Percentiles rank a stretch among this genome's conserved stretches.
phyloP scores from a whole-genome alignment of 2,113 vertebrate species.

The Ceyx margarethae region DNA sequence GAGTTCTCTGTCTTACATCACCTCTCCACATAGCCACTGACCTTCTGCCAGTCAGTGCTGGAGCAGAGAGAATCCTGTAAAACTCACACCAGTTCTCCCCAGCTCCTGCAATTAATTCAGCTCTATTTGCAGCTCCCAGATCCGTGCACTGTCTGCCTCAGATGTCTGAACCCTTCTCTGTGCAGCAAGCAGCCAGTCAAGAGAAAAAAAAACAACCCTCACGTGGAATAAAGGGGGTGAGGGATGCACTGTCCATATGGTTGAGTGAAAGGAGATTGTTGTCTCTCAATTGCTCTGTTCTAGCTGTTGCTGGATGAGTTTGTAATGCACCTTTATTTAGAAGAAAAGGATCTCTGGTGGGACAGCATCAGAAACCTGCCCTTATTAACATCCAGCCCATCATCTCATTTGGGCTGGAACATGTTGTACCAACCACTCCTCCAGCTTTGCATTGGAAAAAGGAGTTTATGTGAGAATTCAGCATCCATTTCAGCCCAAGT shows the following conservation, averaged over 20 bases:
- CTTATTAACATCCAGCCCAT: neutral
- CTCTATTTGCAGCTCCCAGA: neutral
- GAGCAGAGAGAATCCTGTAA: neutral
- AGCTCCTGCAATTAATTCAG: neutral
- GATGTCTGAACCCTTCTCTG: neutral
- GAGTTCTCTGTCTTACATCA: neutral
- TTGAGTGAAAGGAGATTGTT: neutral
- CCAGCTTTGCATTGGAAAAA: neutral
- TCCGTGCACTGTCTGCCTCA: neutral
- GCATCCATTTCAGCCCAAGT: neutral
- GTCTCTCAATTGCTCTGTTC: neutral
- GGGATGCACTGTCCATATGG: neutral
- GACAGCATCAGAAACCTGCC: neutral
- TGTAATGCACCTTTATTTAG: neutral
- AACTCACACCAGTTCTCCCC: neutral
- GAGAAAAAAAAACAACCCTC: neutral
- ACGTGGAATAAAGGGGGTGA: neutral
- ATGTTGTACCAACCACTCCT: fast-evolving
- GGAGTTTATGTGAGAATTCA: neutral
- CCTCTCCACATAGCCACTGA: neutral
- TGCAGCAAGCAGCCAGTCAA: neutral
- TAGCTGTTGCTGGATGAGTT: neutral
- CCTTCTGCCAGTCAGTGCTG: neutral
- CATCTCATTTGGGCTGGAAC: neutral
- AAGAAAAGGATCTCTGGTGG: neutral